Evolutionary conservation across 2,113 vertebrate genomes (phyloP).

Genomic region (Canis aureus): DNA sequence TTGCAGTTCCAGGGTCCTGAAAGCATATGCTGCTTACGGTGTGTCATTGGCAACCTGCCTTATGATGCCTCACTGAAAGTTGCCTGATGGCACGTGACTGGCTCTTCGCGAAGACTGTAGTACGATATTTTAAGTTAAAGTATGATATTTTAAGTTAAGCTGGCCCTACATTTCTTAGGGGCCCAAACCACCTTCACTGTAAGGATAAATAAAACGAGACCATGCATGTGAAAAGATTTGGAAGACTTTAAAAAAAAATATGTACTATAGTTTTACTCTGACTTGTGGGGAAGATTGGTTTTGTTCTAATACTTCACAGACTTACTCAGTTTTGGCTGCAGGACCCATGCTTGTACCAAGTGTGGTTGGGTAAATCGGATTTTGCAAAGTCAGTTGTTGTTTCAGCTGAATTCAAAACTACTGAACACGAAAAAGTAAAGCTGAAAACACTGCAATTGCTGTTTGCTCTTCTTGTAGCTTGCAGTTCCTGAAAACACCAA

Average conservation of each 20-base stretch:
- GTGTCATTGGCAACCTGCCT: slow-evolving; percentile 60
- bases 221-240: not conserved
- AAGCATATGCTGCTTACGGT: not conserved
- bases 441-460: not conserved
- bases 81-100: not conserved
- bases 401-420: slow-evolving; percentile 27
- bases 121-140: slow-evolving; percentile 2
- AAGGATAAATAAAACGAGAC: not conserved
- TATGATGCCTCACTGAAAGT: slow-evolving; percentile 56
- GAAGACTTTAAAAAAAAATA: not conserved
- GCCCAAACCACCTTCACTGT: not conserved
- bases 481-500: not conserved
- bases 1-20: not conserved
- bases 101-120: not conserved
- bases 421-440: not conserved
- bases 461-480: not conserved
- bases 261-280: not conserved
- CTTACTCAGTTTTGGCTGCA: not conserved
- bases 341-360: not conserved
- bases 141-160: slow-evolving; percentile 27
- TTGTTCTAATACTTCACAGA: not conserved
- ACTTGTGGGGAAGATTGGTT: not conserved
- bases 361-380: slow-evolving; percentile 51
- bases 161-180: not conserved
- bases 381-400: slow-evolving; percentile 1